Base-by-base conservation (phyloP, 2,113 vertebrate species). In the Amphilophus citrinellus region DNA sequence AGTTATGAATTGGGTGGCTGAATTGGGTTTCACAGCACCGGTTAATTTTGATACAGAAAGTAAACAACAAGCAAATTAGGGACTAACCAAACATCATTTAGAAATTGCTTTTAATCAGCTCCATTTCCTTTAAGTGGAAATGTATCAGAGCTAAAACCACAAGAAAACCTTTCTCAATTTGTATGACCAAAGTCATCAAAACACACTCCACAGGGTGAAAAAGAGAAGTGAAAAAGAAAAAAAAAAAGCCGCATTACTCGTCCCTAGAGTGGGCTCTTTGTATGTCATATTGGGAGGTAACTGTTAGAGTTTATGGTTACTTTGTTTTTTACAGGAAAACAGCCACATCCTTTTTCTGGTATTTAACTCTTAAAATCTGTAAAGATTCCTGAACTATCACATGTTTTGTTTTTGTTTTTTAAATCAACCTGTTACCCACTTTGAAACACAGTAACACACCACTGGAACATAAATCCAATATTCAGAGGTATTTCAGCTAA, bases 291-390 rank as follows among this genome's bases (percentile, higher is more conserved):
- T 80, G 61, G 39, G 84, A 77, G 27, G 61, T 76, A 2, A 77
- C 57, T 5, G 7, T 86, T 81, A 80, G 66, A 80, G 56, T 89
- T 87, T 57, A 85, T 42, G 39, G 47, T 57, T 59, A 47, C 88
- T 80, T 56, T 1, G 3, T 59, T 83, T 39, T 17, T 59, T 5
- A 61, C 8, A 81, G 60, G 59, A 56, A 85, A 87, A 58, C 22
- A 65, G 27, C 17, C 6, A 11, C 60, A 57, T 83, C 7, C 5
- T 42, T 17, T 77, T 78, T 35, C 15, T 68, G 61, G 10, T 57
- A 66, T 37, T 37, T 42, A 37, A 24, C 2, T 24, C 15, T 35
- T 56, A 63, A 13, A 27, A 42, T 7, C 10, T 27, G 32, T 32
- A 79, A 65, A 65, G 37, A 60, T 2, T 60, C 17, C 7, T 24